phyloP scores from a whole-genome alignment of 2,888 invertebrate genomes.

The Prosapia bicincta region DNA sequence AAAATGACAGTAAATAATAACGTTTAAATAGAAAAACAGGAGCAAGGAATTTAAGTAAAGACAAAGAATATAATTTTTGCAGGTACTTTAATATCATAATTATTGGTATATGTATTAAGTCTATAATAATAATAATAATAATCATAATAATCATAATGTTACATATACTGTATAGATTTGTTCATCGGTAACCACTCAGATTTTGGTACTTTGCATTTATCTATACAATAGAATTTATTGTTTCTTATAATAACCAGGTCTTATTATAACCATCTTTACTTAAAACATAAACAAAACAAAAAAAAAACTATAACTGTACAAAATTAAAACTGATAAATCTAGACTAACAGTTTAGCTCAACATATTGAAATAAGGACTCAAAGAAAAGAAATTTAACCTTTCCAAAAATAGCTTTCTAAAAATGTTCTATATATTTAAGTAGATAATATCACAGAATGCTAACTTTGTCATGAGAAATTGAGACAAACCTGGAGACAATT shows the following conservation, averaged over 20 bases:
- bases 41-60: not conserved
- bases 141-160: constrained; percentile 9
- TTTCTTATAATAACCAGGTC: not conserved
- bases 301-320: not conserved
- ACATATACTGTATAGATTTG: constrained; percentile 37
- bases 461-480: not conserved
- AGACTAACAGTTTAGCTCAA: not conserved
- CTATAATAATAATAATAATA: constrained; percentile 24
- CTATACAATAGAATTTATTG: constrained; percentile 15
- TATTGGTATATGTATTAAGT: constrained; percentile 36
- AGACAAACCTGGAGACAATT: constrained; percentile 9
- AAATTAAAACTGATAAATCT: not conserved
- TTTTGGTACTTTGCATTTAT: constrained; percentile 37
- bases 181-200: constrained; percentile 37
- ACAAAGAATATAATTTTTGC: constrained; percentile 32
- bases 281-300: not conserved
- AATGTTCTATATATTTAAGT: not conserved
- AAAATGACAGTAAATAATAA: too few species aligned
- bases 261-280: not conserved
- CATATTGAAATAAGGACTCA: not conserved
- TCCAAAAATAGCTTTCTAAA: constrained; percentile 7
- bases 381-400: not conserved
- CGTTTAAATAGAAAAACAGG: too few species aligned
- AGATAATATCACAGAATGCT: not conserved
- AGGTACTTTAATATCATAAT: constrained; percentile 40